A percentile compares a stretch with the other conserved stretches of the same genome.
Conservation (phyloP, 2,113 vertebrate species). For the Saccopteryx leptura region DNA sequence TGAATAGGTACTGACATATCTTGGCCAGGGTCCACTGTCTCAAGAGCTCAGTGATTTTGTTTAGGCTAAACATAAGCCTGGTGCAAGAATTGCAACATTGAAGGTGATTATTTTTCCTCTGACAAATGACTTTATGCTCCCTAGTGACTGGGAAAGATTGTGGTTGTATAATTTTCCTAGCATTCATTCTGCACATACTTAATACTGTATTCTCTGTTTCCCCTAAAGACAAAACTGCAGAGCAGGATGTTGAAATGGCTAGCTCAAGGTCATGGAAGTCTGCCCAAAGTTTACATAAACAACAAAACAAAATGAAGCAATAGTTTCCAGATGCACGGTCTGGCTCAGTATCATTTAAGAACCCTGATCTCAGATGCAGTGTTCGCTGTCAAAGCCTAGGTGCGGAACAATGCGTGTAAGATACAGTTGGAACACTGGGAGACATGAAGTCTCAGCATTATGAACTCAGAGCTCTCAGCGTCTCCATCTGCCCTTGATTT, state of each 20-base stretch:
- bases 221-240: background rate
- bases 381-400: background rate
- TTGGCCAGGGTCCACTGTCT: background rate
- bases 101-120: constrained; percentile 43
- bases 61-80: background rate
- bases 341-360: background rate
- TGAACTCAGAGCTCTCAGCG: background rate
- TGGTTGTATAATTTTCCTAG: constrained; percentile 15
- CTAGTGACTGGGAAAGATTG: constrained; percentile 28
- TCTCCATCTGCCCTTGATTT: constrained; percentile 68
- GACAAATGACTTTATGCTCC: constrained; percentile 54
- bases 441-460: background rate
- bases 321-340: background rate
- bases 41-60: constrained; percentile 30
- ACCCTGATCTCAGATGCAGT: background rate
- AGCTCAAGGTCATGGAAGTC: constrained; percentile 24
- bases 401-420: background rate
- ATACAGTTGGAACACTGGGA: background rate
- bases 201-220: constrained; percentile 6
- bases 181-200: background rate
- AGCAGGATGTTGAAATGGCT: background rate
- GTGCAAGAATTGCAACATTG: constrained; percentile 42
- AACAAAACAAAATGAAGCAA: background rate
- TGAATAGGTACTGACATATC: background rate
- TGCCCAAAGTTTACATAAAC: background rate